Evolutionary conservation across 2,797 vertebrate species (phyloP), one percentile per base, ranked within the genome.

Genomic region (Clarias pachynema): DNA sequence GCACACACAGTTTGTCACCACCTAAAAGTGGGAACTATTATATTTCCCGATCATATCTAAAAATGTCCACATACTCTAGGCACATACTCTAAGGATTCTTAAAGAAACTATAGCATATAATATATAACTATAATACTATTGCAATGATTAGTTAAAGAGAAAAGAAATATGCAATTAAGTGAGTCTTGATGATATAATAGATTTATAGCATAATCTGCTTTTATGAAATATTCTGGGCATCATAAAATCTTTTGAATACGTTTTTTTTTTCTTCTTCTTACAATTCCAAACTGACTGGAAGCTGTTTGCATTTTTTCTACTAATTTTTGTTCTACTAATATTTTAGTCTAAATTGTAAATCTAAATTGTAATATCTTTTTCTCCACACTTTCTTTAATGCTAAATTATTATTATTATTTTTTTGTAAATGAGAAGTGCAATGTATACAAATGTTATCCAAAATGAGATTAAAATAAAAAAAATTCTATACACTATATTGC

Each of bases 1-100:
- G 90, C 74, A 22, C 88, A 91, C 87, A 87, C 81, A 86, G 65
- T 85, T 90, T 83, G 85, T 85, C 85, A 70, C 89, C 82, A 85
- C 87, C 34, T 26, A 44, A 79, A 63, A 40, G 22, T 14, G 24
- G 31, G 22, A 78, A 62, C 60, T 40, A n/a, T 63, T 24, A 62
- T 16, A 16, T 62, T 40, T 62, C 22, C 31, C 31, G 60, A 12
- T 37, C 56, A 26, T 78, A 0, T 78, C 4, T 37, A 37, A 24
- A 69, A 57, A 57, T 31, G 8, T 5, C 2, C 9, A 31, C 26
- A 31, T 57, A 31, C 49, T 22, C 44, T 12, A 44, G 44, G 37
- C 37, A 37, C 37, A 37, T 37, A 37, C 37, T 37, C 4, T 37
- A 40, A 40, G 44, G 44, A 49, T 49, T 56, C n/a, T 29, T 29